Base-by-base conservation (phyloP, 1,140 invertebrate genomes). In the Drosophila oshimai region DNA sequence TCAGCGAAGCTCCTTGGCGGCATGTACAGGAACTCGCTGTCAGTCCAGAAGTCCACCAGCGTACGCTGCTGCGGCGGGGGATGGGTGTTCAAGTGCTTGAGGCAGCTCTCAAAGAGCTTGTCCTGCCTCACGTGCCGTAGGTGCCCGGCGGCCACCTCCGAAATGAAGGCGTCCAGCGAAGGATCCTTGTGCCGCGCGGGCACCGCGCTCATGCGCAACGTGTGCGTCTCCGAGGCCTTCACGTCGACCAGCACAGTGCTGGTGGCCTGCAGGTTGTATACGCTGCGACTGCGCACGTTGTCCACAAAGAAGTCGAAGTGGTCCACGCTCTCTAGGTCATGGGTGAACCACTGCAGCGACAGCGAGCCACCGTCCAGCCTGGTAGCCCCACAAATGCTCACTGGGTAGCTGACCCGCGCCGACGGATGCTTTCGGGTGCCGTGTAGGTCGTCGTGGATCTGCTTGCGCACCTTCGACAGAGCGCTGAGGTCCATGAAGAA, bases 401-500 rank as follows among this genome's bases (percentile, higher is more conserved):
- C 39, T 6, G 81, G 81, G 20, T 46, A 87, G 13, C 73, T 69
- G 12, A 45, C 15, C 0, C 24, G 54, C 2, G 68, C 7, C 0
- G 76, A 64, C 0, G 50, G 39, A 26, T 49, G 37, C 0, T 18
- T 17, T 0, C 60, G 36, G 1, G 7, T 64, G 9, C 73, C 73
- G 12, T 70, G 12, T 5, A 87, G 29, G 0, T 42, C 15, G 10
- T 36, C 46, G 4, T 50, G 29, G 5, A 77, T 39, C 6, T 34
- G 26, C 12, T 45, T 20, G 9, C 76, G 64, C 6, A 69, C 57
- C 0, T 20, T 4, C 1, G 81, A 18, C 33, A 87, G 37, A 0
- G 73, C 73, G 34, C 39, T 54, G n/a, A 87, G 42, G 33, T 87
- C 81, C 81, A 87, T 67, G 6, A 87, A 60, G 13, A 87, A 50